Base-by-base conservation (phyloP, 2,888 invertebrate genomes). In the Ptycholaimellus sp. region DNA sequence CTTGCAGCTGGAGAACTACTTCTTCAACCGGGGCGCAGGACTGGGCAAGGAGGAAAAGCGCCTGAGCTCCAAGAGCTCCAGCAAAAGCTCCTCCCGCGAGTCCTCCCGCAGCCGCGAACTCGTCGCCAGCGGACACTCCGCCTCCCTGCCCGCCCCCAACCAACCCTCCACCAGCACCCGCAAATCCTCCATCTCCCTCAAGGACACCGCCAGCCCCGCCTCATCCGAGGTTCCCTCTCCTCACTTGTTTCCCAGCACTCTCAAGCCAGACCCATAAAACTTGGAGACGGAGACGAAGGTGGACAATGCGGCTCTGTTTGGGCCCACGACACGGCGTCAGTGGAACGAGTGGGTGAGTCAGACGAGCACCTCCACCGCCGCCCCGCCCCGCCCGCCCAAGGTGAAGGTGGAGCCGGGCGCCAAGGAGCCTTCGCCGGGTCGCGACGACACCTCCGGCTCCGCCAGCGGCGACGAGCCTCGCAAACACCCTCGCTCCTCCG, bases 291-390 rank as follows among this genome's bases (percentile, higher is more conserved):
- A 19, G 32, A 27, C 21, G 27, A 29, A 32, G 22, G 19, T 23
- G 32, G 35, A 31, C 60, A 43, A 60, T 62, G 35, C 63, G 17
- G 30, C 4, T 4, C 7, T 28, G n/a, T 13, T 28, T 28, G 72
- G 72, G 9, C 72, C 73, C 3, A 74, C 74, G 19, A 74, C 75
- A 6, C 65, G 76, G 17, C 66, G 72, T 46, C 73, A 74, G 33
- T 76, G 76, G 76, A 72, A 72, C 3, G 73, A 74, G 54, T 73
- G 71, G 68, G 41, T 43, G 20, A 39, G 30, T 30, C 18, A 33
- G 33, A 37, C 37, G 41, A 35, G 33, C 30, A 4, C 18, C 39
- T 5, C 19, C 27, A 13, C 21, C 17, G 5, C 35, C 16, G 2
- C 21, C 14, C 32, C 14, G 13, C n/a, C 37, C 14, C 6, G 11